Evolutionary conservation across 2,888 invertebrate genomes (phyloP).

Genomic region (Drosophila lutescens): DNA sequence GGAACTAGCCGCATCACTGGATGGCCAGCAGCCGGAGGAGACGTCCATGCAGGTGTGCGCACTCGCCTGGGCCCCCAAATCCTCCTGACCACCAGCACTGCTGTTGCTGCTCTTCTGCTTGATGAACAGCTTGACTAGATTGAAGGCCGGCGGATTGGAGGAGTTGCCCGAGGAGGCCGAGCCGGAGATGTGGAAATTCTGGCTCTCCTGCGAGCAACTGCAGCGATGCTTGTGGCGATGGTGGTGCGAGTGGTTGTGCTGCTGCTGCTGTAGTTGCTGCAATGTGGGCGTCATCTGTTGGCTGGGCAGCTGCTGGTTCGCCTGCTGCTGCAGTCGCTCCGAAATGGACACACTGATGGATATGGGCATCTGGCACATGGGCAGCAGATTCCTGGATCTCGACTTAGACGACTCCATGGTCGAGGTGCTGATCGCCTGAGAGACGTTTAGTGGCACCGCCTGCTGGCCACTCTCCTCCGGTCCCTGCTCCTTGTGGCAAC

Average conservation of each 20-base stretch:
- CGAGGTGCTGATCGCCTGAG: conserved; percentile 88
- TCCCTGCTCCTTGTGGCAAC: conserved; percentile 50
- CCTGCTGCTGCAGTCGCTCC: conserved; percentile 70
- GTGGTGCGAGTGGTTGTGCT: conserved; percentile 54
- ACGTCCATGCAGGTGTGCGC: conserved; percentile 89
- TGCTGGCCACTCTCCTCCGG: conserved; percentile 51
- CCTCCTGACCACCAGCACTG: conserved; percentile 87
- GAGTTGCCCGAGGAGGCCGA: conserved; percentile 83
- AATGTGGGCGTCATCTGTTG: conserved; percentile 50
- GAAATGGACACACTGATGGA: conserved; percentile 78
- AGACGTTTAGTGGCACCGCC: conserved; percentile 82
- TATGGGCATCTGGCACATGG: conserved; percentile 85
- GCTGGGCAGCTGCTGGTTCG: conserved; percentile 44
- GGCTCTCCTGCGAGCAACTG: conserved; percentile 72
- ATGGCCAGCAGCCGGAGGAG: conserved; percentile 92
- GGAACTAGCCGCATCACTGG: conserved; percentile 83
- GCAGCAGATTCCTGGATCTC: conserved; percentile 83
- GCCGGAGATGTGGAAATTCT: conserved; percentile 79
- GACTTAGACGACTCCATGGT: conserved; percentile 86
- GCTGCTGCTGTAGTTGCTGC: conserved; percentile 53
- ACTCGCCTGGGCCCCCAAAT: conserved; percentile 68
- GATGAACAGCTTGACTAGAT: conserved; percentile 94
- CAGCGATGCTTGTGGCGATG: conserved; percentile 76
- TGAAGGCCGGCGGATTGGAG: conserved; percentile 89
- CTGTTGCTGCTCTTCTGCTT: conserved; percentile 91